Evolutionary conservation across 2,797 vertebrate genomes (phyloP), one percentile per base, ranked within the genome.

Genomic region (Galago senegalensis): DNA sequence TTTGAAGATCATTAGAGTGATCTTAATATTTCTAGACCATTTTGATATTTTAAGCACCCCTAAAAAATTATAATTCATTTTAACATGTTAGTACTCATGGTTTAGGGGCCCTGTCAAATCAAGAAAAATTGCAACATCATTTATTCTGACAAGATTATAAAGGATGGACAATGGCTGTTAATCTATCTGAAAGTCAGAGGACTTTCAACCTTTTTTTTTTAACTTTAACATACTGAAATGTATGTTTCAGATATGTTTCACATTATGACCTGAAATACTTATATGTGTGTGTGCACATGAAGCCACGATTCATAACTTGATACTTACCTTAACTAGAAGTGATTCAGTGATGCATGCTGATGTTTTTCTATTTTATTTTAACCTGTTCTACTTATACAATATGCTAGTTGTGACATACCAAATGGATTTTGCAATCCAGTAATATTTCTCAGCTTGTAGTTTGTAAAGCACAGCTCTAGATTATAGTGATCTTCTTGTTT

Each of bases 111-210:
- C 76, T 95, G 25, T 87, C 46, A 96, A 90, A 82, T 87, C 37
- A 80, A 23, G 16, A 73, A 4, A 93, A 92, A 95, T n/a, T 49
- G 2, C 14, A 65, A 67, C 23, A 96, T 91, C 61, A 69, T 84
- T 95, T 86, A 87, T 87, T 82, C 70, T 79, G 61, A 95, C n/a
- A 95, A 92, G n/a, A 76, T 25, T 37, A 1, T 72, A 82, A 87
- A 95, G 75, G 10, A 5, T 61, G 7, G 21, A 93, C 65, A 72
- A 90, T 82, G 43, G 65, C 20, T 89, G 67, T 94, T 69, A 93
- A 65, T 79, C 37, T 61, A 43, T 67, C 18, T 93, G 70, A 81
- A 94, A 89, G 72, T 92, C 31, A 90, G 46, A 82, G 31, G 43
- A 87, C 6, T 23, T 23, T 60, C n/a, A 70, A 91, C 73, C 17